Base-by-base conservation (phyloP, 2,797 vertebrate species). In the Oceanodroma leucorhoa region DNA sequence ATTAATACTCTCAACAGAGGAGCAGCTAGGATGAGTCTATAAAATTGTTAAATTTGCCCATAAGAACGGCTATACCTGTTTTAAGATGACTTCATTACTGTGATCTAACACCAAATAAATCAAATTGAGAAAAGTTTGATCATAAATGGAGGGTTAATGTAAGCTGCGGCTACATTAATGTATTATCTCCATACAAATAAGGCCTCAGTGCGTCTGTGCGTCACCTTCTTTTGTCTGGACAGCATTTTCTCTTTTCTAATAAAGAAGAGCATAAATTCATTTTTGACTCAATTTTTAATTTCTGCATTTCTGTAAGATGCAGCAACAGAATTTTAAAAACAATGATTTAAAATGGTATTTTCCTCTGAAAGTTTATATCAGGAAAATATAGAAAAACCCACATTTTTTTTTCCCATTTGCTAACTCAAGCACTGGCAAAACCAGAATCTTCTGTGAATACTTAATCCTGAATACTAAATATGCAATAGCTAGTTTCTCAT, bases 371-470 rank as follows among this genome's bases (percentile, higher is more conserved):
- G 16, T 82, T 61, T 73, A 3, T 48, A 51, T 50, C 55, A 70
- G 8, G 48, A 86, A 87, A 90, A 83, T 3, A 67, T 0, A 70
- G 6, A 11, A 53, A 83, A 90, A 13, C 2, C 0, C 1, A 1
- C 1, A 0, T 38, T 61, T 53, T 62, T 51, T 55, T 24, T 53
- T 22, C 11, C 12, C 20, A 54, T 27, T 76, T 71, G 67, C 32
- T 57, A 16, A 53, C 32, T 85, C 14, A 9, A 60, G 36, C 87
- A 90, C 21, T 41, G 67, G 19, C 46, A 92, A 87, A 85, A 83
- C 32, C 30, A 60, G 29, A 79, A 75, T 72, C 20, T 81, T 67
- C 22, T 53, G 18, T 9, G 20, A 67, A 75, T 53, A 65, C 5
- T 71, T 77, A 67, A 75, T 54, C 18, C 19, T 65, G 29, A 90